phyloP scores from a whole-genome alignment of 2,888 invertebrate genomes.

The Elysia crispata region DNA sequence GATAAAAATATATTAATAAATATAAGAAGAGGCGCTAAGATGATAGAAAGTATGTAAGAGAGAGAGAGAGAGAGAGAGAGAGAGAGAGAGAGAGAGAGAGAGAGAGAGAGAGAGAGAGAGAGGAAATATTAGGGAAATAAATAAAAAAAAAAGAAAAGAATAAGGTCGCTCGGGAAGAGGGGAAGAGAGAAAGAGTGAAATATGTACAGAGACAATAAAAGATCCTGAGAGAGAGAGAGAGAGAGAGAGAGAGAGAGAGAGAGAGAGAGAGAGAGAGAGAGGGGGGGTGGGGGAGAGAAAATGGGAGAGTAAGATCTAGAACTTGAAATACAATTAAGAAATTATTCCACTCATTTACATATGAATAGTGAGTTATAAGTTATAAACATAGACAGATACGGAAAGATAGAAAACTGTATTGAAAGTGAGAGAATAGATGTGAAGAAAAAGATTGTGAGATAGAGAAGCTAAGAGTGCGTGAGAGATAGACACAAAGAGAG shows the following conservation, averaged over 20 bases:
- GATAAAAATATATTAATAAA: neutral
- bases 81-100: conserved; percentile 14
- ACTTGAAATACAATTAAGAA: too few species aligned
- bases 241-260: conserved; percentile 20
- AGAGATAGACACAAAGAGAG: too few species aligned
- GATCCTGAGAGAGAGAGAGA: conserved; percentile 20
- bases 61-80: conserved; percentile 12
- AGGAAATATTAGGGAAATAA: neutral
- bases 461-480: too few species aligned
- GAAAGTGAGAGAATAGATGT: too few species aligned
- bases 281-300: conserved; percentile 10
- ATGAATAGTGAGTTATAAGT: too few species aligned
- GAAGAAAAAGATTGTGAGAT: too few species aligned
- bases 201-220: too few species aligned
- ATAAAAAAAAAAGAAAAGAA: neutral
- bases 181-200: neutral
- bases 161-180: neutral
- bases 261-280: conserved; percentile 2
- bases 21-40: neutral
- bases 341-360: too few species aligned
- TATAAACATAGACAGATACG: too few species aligned
- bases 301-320: too few species aligned
- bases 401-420: too few species aligned
- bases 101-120: conserved; percentile 17
- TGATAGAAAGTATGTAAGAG: conserved; percentile 9